Percentiles rank a stretch among this genome's conserved stretches.
Conservation (phyloP, 1,140 invertebrate genomes). For the Heterodera schachtii region DNA sequence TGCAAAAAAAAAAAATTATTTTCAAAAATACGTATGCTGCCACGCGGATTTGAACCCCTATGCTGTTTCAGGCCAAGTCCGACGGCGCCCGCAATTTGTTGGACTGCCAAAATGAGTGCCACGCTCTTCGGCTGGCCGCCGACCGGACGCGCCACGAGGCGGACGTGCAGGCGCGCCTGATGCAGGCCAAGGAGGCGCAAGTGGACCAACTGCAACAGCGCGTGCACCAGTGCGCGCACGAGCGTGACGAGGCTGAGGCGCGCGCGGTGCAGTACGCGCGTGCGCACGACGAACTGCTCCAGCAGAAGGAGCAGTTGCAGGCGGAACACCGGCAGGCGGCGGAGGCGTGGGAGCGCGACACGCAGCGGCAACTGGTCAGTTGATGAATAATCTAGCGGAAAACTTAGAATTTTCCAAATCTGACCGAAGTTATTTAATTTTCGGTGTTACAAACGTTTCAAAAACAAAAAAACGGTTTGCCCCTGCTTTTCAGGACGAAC, state of each 20-base stretch:
- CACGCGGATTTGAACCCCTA: too few relatives aligned
- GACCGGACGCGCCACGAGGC: not conserved
- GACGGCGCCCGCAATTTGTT: not conserved
- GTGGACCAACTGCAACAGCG: not conserved
- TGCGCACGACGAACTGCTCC: not conserved
- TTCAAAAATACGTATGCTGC: too few relatives aligned
- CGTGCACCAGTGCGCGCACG: not conserved
- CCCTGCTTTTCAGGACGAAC: not conserved
- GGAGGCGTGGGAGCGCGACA: not conserved
- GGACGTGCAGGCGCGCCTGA: not conserved
- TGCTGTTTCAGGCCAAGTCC: not conserved
- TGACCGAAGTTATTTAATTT: too few relatives aligned
- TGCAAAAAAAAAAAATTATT: too few relatives aligned
- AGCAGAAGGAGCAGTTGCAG: not conserved
- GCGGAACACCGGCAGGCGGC: not conserved
- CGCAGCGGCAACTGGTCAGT: not conserved
- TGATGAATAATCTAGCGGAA: too few relatives aligned
- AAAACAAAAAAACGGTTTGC: too few relatives aligned
- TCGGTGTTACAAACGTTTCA: too few relatives aligned
- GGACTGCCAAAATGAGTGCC: constrained; percentile 3
- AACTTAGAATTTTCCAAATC: too few relatives aligned
- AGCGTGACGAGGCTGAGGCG: not conserved
- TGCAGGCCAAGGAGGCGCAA: not conserved
- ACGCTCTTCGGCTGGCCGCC: not conserved
- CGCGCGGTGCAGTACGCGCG: not conserved